Conservation (phyloP, 2,888 invertebrate species). For the Pristionchus japonicus region DNA sequence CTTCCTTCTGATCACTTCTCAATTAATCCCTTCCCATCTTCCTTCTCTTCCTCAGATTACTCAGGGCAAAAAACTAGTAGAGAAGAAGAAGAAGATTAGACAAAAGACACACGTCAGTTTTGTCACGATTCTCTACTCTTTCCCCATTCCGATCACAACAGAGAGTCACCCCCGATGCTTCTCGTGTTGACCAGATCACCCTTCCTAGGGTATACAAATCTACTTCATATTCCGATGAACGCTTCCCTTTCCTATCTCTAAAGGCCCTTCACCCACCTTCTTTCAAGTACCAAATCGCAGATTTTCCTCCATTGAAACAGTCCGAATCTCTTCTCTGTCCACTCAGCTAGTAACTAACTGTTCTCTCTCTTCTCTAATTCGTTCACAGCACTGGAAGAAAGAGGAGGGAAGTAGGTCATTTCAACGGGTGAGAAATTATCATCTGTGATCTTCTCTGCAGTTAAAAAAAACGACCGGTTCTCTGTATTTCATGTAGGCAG, state of each 20-base stretch:
- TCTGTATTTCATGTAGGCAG: not conserved
- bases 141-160: not conserved
- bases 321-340: not conserved
- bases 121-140: not conserved
- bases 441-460: not conserved
- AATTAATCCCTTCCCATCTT: not conserved
- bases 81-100: not conserved
- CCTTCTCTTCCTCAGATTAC: not conserved
- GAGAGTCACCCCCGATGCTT: too few relatives aligned
- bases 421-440: not conserved
- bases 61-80: conserved; percentile 11
- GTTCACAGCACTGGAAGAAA: not conserved
- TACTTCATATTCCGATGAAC: not conserved
- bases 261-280: not conserved
- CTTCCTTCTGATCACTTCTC: conserved; percentile 14
- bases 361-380: conserved; percentile 5
- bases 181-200: too few relatives aligned
- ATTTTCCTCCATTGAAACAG: not conserved
- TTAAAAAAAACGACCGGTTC: not conserved
- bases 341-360: not conserved
- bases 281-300: not conserved
- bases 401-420: not conserved
- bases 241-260: not conserved
- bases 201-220: not conserved
- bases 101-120: not conserved